Conservation (phyloP, 2,888 invertebrate species). For the Serripes groenlandicus region DNA sequence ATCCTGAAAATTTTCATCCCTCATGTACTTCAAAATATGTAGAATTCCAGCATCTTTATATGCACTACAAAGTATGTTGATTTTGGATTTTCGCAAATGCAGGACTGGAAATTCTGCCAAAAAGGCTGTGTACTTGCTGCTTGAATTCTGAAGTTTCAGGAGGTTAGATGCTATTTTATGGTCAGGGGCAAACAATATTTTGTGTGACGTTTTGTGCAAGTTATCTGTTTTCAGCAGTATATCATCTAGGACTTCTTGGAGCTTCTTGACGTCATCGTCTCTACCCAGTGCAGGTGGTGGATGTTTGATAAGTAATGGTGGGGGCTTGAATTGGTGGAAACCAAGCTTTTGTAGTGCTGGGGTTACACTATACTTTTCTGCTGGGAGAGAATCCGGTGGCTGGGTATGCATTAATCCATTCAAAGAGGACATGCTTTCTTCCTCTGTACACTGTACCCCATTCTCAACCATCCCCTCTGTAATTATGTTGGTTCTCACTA, state of each 20-base stretch:
- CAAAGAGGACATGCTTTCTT: too few relatives aligned
- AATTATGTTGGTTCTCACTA: too few relatives aligned
- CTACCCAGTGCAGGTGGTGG: constrained; percentile 65
- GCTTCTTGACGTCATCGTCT: constrained; percentile 50
- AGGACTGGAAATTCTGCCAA: constrained; percentile 51
- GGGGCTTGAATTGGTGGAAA: constrained; percentile 34
- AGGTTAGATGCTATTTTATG: constrained; percentile 50
- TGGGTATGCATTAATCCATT: too few relatives aligned
- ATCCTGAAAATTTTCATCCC: constrained; percentile 48
- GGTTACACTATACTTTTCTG: too few relatives aligned
- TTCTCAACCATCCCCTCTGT: too few relatives aligned
- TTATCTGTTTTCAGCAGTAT: constrained; percentile 44
- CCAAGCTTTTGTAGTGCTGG: too few relatives aligned
- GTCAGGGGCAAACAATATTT: constrained; percentile 47
- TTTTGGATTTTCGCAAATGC: constrained; percentile 56
- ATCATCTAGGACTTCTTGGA: constrained; percentile 53
- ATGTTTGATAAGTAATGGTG: constrained; percentile 47
- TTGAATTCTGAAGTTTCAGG: neutral
- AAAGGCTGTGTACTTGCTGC: constrained; percentile 31
- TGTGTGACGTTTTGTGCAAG: neutral
- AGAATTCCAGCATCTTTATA: constrained; percentile 54
- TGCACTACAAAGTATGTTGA: constrained; percentile 50
- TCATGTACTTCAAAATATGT: constrained; percentile 51
- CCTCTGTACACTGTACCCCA: too few relatives aligned
- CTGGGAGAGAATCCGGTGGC: too few relatives aligned